phyloP scores from a whole-genome alignment of 2,113 vertebrate species.

The Anhinga rufa region DNA sequence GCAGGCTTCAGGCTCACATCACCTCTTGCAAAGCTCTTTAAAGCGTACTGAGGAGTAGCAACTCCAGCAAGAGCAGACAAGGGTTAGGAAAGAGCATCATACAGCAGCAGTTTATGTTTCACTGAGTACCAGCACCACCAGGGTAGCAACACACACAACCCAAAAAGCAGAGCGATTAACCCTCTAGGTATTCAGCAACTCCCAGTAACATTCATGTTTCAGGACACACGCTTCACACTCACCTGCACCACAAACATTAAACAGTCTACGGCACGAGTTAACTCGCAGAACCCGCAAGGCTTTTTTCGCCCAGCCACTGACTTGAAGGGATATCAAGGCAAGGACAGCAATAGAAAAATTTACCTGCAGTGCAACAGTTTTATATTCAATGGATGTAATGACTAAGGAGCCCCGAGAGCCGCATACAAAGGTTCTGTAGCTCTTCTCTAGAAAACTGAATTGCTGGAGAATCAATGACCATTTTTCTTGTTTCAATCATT shows the following conservation, averaged over 20 bases:
- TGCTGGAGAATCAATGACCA: constrained; percentile 9
- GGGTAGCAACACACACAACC: not conserved
- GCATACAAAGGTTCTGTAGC: not conserved
- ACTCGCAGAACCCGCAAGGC: not conserved
- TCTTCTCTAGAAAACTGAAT: not conserved
- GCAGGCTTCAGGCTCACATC: not conserved
- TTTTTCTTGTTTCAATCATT: constrained; percentile 16
- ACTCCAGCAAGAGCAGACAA: not conserved
- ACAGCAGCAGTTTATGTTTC: not conserved
- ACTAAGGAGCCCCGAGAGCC: not conserved
- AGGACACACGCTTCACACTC: not conserved
- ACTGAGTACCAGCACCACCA: not conserved
- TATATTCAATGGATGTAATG: not conserved
- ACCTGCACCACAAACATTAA: not conserved
- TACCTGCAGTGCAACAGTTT: constrained; percentile 42
- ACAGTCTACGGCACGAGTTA: not conserved
- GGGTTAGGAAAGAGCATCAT: not conserved
- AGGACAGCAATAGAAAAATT: not conserved
- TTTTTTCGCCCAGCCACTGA: not conserved
- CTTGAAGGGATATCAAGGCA: not conserved
- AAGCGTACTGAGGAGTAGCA: not conserved
- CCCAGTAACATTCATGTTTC: not conserved
- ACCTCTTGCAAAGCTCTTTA: not conserved
- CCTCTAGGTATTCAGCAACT: not conserved
- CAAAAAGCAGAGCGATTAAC: not conserved